These are phyloP conservation scores for Exephanes ischioxanthus DNA, from an alignment of 2,888 invertebrate genomes.

Conservation along the genomic window DNA sequence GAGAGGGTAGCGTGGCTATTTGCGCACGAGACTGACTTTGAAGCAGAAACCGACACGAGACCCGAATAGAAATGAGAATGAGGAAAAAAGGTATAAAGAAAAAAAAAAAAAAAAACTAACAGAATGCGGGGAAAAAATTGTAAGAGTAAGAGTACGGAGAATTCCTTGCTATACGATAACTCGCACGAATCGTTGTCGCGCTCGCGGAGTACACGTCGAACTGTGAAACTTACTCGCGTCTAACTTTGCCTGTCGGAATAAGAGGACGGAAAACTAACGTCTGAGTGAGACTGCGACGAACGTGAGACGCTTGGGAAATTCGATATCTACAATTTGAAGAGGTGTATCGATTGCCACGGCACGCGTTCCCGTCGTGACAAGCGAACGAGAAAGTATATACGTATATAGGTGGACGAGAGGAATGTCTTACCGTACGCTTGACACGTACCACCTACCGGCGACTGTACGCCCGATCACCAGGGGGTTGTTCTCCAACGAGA, in stretches of 20 bases:
- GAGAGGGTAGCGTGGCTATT: not conserved
- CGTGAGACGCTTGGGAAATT: conserved; percentile 58
- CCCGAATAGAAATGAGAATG: conserved; percentile 8
- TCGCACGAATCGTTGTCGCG: conserved; percentile 35
- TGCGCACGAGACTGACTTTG: not conserved
- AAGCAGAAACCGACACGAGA: conserved; percentile 2
- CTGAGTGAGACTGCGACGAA: conserved; percentile 21
- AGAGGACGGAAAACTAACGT: conserved; percentile 30
- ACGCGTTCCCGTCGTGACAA: conserved; percentile 40
- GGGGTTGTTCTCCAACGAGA: not conserved
- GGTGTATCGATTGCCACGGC: conserved; percentile 50
- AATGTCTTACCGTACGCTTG: conserved; percentile 51
- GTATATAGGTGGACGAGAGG: conserved; percentile 23
- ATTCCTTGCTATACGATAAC: conserved; percentile 25
- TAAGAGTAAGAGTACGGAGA: conserved; percentile 13
- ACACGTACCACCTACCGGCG: conserved; percentile 40
- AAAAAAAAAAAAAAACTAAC: not conserved
- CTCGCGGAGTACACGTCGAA: conserved; percentile 15
- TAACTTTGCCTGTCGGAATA: conserved; percentile 22
- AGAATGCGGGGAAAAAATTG: not conserved
- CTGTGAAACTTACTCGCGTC: conserved; percentile 10
- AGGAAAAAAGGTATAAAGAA: not conserved
- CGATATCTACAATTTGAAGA: conserved; percentile 53
- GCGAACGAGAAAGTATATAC: conserved; percentile 30
- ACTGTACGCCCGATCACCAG: conserved; percentile 2